Evolutionary conservation across 2,888 invertebrate genomes (phyloP), one percentile per base, ranked within the genome.

Genomic region (Hypselothyrea guttata): DNA sequence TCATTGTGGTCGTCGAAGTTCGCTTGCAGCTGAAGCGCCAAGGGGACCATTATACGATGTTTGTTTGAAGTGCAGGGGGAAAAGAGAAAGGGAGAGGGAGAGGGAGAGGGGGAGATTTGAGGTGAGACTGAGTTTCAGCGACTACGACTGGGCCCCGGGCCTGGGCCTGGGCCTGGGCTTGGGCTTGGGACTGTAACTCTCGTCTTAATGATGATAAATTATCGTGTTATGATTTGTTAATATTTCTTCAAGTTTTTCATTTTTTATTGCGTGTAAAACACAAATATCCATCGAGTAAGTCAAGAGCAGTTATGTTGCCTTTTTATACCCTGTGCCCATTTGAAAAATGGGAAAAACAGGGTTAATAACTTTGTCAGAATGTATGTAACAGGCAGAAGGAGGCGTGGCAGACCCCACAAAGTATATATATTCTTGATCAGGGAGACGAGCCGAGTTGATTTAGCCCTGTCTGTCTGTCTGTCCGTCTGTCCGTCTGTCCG

Each of bases 211-310:
- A 86, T 87, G 86, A 87, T 87, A 82, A 87, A 87, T 87, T 82
- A 86, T 86, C 79, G 84, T 86, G 84, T 86, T 86, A 79, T 85
- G 79, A 86, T 83, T 86, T 86, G 86, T 85, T 83, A 77, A 86
- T 81, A 74, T 78, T 77, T 81, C 71, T 67, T 76, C 62, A 51
- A 63, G 35, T 74, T 66, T 64, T 65, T 42, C 48, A 16, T 42
- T 30, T 45, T 62, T 66, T 75, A 68, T 73, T 78, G 69, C 78
- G 65, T 75, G 66, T 71, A 71, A 66, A 66, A 51, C 54, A 61
- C 54, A 58, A 56, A 64, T 64, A 62, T 55, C 55, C 37, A 49
- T 31, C 42, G 37, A 34, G 47, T 59, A 61, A 47, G 37, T 47
- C 59, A 47, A 30, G 60, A 52, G 60, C 47, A 61, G 52, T 52